These are phyloP conservation scores for Phasianus colchicus DNA, from an alignment of 2,113 vertebrate species.

Conservation along the genomic window DNA sequence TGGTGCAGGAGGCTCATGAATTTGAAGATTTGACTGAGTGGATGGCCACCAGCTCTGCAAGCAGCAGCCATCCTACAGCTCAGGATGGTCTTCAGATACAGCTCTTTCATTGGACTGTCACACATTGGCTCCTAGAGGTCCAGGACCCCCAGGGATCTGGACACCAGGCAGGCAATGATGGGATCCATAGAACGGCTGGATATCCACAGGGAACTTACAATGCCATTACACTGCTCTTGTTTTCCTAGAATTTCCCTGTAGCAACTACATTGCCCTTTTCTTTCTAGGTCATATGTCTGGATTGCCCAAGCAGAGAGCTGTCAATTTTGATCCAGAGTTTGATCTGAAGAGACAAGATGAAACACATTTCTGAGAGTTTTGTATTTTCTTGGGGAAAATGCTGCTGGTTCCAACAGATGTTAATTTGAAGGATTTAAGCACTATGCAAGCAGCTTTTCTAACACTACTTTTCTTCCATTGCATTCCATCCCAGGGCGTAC, in stretches of 20 bases:
- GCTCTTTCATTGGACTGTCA: accelerated
- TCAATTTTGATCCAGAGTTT: background rate
- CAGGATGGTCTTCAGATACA: background rate
- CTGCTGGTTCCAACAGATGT: accelerated
- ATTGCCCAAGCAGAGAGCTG: background rate
- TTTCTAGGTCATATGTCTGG: background rate
- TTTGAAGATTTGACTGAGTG: background rate
- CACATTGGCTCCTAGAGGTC: background rate
- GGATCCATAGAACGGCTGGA: background rate
- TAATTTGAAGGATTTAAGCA: background rate
- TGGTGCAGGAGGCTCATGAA: background rate
- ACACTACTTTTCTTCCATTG: background rate
- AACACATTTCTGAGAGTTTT: background rate
- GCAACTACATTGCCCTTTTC: background rate
- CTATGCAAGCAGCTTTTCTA: background rate
- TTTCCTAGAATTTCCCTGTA: background rate
- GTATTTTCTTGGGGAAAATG: background rate
- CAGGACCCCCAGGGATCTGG: background rate
- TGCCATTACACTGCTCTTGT: background rate
- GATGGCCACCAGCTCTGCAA: accelerated
- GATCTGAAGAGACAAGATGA: background rate
- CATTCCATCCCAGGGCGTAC: background rate
- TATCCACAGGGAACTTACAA: background rate
- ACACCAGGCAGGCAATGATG: no score
- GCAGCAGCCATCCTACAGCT: accelerated